Evolutionary conservation across 2,797 vertebrate genomes (phyloP).

Genomic region (Onychomys arenicola): DNA sequence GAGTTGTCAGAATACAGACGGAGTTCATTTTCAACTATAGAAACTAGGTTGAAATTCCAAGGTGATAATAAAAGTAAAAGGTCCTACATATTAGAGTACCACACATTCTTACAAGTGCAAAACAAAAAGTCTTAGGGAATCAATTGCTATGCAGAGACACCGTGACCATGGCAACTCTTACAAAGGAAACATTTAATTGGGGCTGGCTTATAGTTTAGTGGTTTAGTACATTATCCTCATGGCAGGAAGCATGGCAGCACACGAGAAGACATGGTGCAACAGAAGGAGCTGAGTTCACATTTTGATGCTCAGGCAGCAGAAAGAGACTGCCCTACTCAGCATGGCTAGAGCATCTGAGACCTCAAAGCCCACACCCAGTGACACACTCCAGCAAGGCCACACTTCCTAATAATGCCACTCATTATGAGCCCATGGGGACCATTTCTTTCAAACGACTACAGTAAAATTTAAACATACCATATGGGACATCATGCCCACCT

Average conservation of each 20-base stretch:
- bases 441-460: neutral
- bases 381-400: neutral
- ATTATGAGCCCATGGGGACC: neutral
- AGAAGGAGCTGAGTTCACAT: neutral
- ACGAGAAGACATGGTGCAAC: neutral
- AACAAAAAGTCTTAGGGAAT: neutral
- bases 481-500: neutral
- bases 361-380: neutral
- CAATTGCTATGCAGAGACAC: neutral
- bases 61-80: neutral
- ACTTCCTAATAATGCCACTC: neutral
- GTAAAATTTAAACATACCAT: neutral
- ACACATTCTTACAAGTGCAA: neutral
- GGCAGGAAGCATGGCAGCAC: neutral
- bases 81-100: neutral
- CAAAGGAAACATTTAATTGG: neutral
- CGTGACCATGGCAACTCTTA: neutral
- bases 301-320: neutral
- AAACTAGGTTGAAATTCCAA: neutral
- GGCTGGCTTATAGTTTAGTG: neutral
- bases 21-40: constrained; percentile 1
- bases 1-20: neutral
- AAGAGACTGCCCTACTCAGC: neutral
- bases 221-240: neutral
- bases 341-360: neutral